Percentiles rank a stretch among this genome's conserved stretches.
Conservation (phyloP, 2,113 vertebrate species). For the Helogale parvula region DNA sequence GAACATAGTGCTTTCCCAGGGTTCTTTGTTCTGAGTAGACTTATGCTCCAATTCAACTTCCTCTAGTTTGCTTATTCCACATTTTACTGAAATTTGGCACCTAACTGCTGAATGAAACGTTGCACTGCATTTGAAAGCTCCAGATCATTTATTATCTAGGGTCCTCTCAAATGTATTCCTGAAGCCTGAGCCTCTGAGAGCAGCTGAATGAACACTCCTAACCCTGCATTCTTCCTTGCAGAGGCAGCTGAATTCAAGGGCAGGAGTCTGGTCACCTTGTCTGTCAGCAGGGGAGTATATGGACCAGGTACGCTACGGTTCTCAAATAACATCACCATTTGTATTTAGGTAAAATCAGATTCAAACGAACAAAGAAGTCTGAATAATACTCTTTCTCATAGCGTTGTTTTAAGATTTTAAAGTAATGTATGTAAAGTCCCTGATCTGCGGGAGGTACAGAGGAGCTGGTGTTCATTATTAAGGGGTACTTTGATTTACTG, state of each 20-base stretch:
- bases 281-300: not conserved
- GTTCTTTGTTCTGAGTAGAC: not conserved
- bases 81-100: not conserved
- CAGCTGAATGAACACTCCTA: not conserved
- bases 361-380: not conserved
- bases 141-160: constrained; percentile 1
- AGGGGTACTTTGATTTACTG: not conserved
- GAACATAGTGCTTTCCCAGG: not conserved
- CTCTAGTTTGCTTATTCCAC: not conserved
- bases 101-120: not conserved
- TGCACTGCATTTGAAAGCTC: not conserved
- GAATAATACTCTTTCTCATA: not conserved
- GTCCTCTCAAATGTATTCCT: not conserved
- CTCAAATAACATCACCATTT: not conserved
- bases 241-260: not conserved
- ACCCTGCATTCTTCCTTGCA: not conserved
- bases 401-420: not conserved
- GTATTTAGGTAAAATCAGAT: not conserved
- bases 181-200: not conserved
- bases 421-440: not conserved
- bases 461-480: not conserved
- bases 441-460: not conserved
- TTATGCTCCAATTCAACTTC: not conserved
- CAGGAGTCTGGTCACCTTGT: not conserved
- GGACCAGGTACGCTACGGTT: not conserved